Base-by-base conservation (phyloP, 2,888 invertebrate species). In the Harmothoe impar region DNA sequence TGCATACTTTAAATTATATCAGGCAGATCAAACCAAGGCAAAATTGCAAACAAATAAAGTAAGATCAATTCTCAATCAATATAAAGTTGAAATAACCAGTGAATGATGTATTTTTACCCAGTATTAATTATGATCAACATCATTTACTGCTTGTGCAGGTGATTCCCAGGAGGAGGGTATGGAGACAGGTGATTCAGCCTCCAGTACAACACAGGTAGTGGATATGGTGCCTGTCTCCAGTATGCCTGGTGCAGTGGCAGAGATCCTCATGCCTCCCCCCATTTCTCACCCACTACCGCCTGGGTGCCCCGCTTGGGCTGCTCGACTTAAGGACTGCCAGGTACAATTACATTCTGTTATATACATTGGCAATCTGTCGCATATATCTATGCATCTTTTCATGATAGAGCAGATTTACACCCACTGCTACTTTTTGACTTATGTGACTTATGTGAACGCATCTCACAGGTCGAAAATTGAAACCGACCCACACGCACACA, bases 241-340 rank as follows among this genome's bases (percentile, higher is more conserved):
- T 51, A 25, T 90, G 85, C 62, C 90, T 7, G 90, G 72, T 1
- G 54, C 51, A 3, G 54, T 89, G 23, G 86, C 85, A 0, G 86
- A 84, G 68, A 90, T 90, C 29, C 84, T 90, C 12, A 35, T 90
- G 90, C 86, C 90, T 17, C 84, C 85, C 1, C 90, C 85, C n/a
- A 29, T 86, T 10, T 51, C 85, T 0, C 84, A 90, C 85, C 91
- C 93, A 12, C 92, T 94, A 7, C 94, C 94, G 0, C 93, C 94
- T 12, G 94, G 94, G 25, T 94, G 94, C 90, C 95, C 95, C 3
- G 84, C 93, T 43, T 95, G 95, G 95, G 95, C 95, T 0, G 91
- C 93, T n/a, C 92, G 94, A 51, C 92, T 95, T 35, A 94, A 94
- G 68, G 94, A 94, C 92, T 95, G 95, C 93, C 95, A 95, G 94